Percentiles rank a stretch among this genome's conserved stretches.
These are phyloP conservation scores for Chrysodeixis includens DNA, from an alignment of 2,888 invertebrate species.

Conservation along the genomic window DNA sequence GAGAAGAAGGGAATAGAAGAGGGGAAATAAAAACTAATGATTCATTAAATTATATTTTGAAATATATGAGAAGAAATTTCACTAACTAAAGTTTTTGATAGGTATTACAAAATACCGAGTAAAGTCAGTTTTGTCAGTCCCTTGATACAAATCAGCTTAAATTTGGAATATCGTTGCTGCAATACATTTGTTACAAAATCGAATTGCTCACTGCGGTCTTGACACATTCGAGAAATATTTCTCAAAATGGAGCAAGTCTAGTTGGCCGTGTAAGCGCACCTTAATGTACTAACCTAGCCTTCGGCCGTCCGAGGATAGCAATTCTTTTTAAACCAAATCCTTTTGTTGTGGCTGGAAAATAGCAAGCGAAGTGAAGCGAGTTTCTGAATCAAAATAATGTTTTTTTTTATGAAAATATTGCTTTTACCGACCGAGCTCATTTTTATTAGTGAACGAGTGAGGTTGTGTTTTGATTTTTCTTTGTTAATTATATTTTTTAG, in stretches of 20 bases:
- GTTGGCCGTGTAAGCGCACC: neutral
- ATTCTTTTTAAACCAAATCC: constrained; percentile 53
- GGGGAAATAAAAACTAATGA: no score
- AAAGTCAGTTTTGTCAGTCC: no score
- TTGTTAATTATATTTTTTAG: neutral
- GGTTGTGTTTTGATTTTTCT: neutral
- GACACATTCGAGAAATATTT: neutral
- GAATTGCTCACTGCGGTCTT: no score
- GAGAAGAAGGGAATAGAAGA: no score
- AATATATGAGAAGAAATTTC: no score
- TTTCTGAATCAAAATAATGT: constrained; percentile 42
- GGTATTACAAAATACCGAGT: no score
- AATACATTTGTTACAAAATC: no score
- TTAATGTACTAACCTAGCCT: constrained; percentile 33
- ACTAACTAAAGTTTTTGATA: no score
- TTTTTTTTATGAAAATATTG: constrained; percentile 43
- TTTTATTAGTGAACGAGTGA: neutral
- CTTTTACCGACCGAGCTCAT: neutral
- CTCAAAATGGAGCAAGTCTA: neutral
- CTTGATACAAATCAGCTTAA: no score
- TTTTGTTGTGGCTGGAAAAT: constrained; percentile 54
- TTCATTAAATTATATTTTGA: no score
- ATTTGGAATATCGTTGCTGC: no score
- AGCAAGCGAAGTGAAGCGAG: constrained; percentile 34
- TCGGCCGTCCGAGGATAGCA: constrained; percentile 36